Percentiles rank a stretch among this genome's conserved stretches.
These are phyloP conservation scores for Lepidurus packardi DNA, from an alignment of 1,140 invertebrate species.

Conservation along the genomic window DNA sequence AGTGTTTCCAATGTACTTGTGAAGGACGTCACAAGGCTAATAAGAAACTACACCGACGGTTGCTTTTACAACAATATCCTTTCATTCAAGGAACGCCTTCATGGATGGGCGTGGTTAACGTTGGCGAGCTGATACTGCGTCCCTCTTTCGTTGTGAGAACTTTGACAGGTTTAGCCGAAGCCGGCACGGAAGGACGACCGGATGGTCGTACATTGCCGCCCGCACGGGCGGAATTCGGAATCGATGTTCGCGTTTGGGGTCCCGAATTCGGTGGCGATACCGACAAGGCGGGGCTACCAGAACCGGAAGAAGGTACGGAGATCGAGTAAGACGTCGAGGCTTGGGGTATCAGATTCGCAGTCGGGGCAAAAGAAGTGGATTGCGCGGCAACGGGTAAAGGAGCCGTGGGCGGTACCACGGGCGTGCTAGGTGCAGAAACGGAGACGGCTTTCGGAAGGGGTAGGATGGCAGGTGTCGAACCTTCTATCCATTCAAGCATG, in stretches of 20 bases:
- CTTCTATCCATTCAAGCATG: constrained; percentile 38
- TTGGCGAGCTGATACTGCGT: constrained; percentile 6
- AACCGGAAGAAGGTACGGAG: neutral
- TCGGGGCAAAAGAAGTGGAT: neutral
- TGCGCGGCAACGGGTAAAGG: neutral
- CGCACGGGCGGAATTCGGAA: neutral
- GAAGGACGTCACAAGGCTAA: constrained; percentile 13
- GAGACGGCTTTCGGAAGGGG: constrained; percentile 4
- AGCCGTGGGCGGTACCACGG: neutral
- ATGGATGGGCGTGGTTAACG: neutral
- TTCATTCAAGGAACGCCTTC: neutral
- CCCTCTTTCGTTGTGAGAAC: neutral
- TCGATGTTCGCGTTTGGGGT: neutral
- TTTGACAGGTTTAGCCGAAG: constrained; percentile 9
- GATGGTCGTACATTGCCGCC: neutral
- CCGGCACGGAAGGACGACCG: neutral
- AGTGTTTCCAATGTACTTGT: neutral
- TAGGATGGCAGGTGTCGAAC: constrained; percentile 23
- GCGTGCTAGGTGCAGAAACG: constrained; percentile 1
- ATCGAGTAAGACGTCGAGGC: neutral
- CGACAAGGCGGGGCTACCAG: neutral
- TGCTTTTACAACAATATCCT: neutral
- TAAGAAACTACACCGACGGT: neutral
- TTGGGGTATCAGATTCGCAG: neutral
- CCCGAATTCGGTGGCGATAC: neutral